Percentiles rank a stretch among this genome's conserved stretches.
phyloP scores from a whole-genome alignment of 2,797 vertebrate species.

The Sarcophilus harrisii region DNA sequence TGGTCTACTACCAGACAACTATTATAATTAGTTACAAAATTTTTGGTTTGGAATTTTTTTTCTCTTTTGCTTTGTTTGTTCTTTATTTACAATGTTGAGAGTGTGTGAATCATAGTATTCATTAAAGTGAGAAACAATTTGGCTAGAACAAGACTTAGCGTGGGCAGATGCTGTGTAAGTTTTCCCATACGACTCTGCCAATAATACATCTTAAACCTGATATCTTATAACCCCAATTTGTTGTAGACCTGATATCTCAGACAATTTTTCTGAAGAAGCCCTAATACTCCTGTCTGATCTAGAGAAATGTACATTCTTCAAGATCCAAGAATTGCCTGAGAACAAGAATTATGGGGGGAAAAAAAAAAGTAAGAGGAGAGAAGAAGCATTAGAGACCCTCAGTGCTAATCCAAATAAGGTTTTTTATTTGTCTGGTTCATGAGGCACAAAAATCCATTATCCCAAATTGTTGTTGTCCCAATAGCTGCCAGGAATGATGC shows the following conservation, averaged over 20 bases:
- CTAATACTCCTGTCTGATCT: constrained; percentile 32
- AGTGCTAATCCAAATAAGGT: constrained; percentile 19
- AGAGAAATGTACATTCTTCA: background rate
- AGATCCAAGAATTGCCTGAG: constrained; percentile 43
- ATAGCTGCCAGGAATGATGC: background rate
- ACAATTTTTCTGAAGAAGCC: background rate
- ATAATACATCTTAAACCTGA: constrained; percentile 1
- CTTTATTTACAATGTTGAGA: constrained; percentile 36
- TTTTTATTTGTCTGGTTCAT: background rate
- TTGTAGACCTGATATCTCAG: background rate
- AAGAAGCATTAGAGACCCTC: constrained; percentile 20
- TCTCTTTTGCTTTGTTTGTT: constrained; percentile 25
- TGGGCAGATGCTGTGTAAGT: background rate
- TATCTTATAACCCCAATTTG: background rate
- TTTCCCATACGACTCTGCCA: background rate
- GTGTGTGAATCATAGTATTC: constrained; percentile 12
- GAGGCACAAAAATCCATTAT: constrained; percentile 15
- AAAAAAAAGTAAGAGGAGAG: background rate
- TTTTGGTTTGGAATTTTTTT: constrained; percentile 18
- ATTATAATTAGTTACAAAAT: background rate
- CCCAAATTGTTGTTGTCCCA: constrained; percentile 38
- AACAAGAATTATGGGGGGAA: constrained; percentile 7
- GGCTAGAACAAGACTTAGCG: background rate
- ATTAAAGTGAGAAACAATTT: constrained; percentile 40
- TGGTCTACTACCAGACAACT: constrained; percentile 11